Percentiles rank a stretch among this genome's conserved stretches.
phyloP scores from a whole-genome alignment of 1,140 invertebrate genomes.

The Planococcus citri region DNA sequence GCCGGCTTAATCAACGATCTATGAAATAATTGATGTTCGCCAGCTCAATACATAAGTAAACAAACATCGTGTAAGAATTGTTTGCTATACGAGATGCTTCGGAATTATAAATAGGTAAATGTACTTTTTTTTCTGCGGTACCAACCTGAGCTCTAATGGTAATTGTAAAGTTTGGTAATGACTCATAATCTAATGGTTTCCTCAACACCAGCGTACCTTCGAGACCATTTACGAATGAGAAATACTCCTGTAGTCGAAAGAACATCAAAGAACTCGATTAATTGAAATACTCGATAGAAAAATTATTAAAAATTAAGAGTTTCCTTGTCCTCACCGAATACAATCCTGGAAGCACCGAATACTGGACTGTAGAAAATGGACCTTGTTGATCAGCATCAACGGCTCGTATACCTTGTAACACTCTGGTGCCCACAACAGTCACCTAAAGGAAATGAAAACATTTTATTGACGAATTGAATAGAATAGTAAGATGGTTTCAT shows the following conservation, averaged over 20 bases:
- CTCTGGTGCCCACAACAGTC: constrained; percentile 64
- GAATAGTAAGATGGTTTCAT: too few relatives aligned
- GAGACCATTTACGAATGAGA: constrained; percentile 70
- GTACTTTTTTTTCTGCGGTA: too few relatives aligned
- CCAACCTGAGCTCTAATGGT: constrained; percentile 60
- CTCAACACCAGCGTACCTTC: constrained; percentile 70
- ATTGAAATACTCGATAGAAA: not conserved
- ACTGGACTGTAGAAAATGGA: constrained; percentile 76
- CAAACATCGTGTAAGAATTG: too few relatives aligned
- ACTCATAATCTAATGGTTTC: constrained; percentile 73
- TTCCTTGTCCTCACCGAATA: constrained; percentile 46
- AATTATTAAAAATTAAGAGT: too few relatives aligned
- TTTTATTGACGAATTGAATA: not conserved
- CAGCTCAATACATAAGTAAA: too few relatives aligned
- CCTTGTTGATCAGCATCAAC: constrained; percentile 76
- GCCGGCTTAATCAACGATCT: too few relatives aligned
- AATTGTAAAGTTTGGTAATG: constrained; percentile 63
- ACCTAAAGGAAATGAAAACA: constrained; percentile 37
- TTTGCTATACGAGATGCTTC: too few relatives aligned
- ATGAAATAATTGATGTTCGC: too few relatives aligned
- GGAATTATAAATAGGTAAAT: too few relatives aligned
- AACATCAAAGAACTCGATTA: not conserved
- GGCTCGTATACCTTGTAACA: constrained; percentile 62
- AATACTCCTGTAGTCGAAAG: constrained; percentile 47
- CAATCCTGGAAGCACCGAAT: constrained; percentile 61